Base-by-base conservation (phyloP, 2,113 vertebrate genomes). In the Ifrita kowaldi region DNA sequence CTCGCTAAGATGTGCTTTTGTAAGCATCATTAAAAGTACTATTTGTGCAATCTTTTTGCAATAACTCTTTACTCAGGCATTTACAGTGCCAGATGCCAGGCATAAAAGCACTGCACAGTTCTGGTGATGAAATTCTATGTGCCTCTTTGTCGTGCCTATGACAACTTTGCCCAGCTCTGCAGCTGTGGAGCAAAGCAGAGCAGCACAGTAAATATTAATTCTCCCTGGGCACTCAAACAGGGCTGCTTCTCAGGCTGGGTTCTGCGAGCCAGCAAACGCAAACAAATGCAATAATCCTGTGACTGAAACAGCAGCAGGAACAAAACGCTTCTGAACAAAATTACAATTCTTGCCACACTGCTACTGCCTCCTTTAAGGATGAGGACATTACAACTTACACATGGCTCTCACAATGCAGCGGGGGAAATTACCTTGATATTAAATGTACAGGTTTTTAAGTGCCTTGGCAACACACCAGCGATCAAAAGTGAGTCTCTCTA, bases 21-120 rank as follows among this genome's bases (percentile, higher is more conserved):
- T 56, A 95, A 95, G 68, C 73, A 86, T 47, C 70, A 85, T 87
- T 89, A 95, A 90, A 93, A 88, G 78, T 44, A 62, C n/a, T 86
- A 16, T 76, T 96, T 87, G 83, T 88, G 68, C 84, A 96, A 90
- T 86, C 71, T 86, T 79, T 69, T 71, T 75, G 75, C 79, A 92
- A 11, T 89, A 94, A 84, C 70, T 85, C 87, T 81, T 94, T 83
- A 70, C 84, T 93, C 84, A 80, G 46, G 59, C 33, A 59, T 64
- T 95, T 76, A 87, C 50, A 52, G 49, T 83, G 84, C 81, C 89
- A 89, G 77, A 84, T 89, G 89, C 87, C 57, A 83, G 64, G 81
- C 67, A 94, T 73, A 80, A 94, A 92, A 91, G 55, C 75, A 60
- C 60, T 56, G 77, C 80, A 94, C 57, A 49, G 60, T 68, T 41